Percentiles rank a stretch among this genome's conserved stretches.
These are phyloP conservation scores for Ophonus ardosiacus DNA, from an alignment of 2,888 invertebrate genomes.

Conservation along the genomic window DNA sequence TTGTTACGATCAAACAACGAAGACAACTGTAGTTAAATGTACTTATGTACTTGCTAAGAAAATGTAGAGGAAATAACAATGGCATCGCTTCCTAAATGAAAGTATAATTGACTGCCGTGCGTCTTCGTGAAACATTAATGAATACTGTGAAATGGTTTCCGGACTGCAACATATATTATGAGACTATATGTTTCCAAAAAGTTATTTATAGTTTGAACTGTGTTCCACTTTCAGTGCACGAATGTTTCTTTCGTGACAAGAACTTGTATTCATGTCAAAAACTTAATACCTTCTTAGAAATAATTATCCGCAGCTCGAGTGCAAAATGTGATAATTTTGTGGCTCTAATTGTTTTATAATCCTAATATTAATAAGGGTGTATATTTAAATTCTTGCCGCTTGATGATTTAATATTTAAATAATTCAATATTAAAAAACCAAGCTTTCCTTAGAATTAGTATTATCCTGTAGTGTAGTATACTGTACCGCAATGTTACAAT, in stretches of 20 bases:
- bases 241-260: slow-evolving; percentile 58
- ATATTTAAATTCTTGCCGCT: neutral
- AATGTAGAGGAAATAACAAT: neutral
- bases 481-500: too few relatives aligned
- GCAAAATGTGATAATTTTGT: slow-evolving; percentile 36
- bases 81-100: slow-evolving; percentile 16
- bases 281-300: slow-evolving; percentile 56
- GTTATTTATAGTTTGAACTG: slow-evolving; percentile 39
- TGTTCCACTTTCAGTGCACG: slow-evolving; percentile 50
- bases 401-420: neutral
- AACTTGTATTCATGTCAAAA: slow-evolving; percentile 57
- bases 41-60: neutral
- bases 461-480: neutral
- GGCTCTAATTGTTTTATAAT: slow-evolving; percentile 43
- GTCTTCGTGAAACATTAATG: slow-evolving; percentile 51
- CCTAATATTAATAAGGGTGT: slow-evolving; percentile 12
- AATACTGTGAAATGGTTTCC: slow-evolving; percentile 51
- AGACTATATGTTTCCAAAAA: slow-evolving; percentile 51
- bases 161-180: slow-evolving; percentile 29
- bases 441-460: neutral
- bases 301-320: slow-evolving; percentile 49
- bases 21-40: neutral
- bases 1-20: neutral
- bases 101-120: slow-evolving; percentile 32
- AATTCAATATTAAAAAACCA: neutral